A percentile compares a stretch with the other conserved stretches of the same genome.
Conservation (phyloP, 2,797 vertebrate species). For the Gobio occitaniae region DNA sequence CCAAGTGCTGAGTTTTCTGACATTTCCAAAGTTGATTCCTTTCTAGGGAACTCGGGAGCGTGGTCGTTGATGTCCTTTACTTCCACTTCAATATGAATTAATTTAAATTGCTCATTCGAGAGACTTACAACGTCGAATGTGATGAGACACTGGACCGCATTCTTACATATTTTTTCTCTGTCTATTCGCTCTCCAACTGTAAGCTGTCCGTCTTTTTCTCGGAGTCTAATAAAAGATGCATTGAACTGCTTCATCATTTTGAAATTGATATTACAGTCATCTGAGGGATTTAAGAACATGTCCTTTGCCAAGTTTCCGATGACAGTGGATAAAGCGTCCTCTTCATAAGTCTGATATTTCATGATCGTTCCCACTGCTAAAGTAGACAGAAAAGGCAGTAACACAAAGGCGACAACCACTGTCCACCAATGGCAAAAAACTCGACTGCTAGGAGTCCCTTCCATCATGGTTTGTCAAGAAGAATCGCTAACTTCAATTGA, state of each 20-base stretch:
- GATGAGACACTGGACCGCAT: constrained; percentile 85
- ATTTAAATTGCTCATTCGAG: constrained; percentile 89
- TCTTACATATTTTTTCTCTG: constrained; percentile 88
- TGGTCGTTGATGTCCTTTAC: constrained; percentile 97
- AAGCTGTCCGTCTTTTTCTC: constrained; percentile 93
- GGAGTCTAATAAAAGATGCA: constrained; percentile 88
- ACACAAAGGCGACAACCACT: constrained; percentile 66
- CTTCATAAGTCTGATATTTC: constrained; percentile 92
- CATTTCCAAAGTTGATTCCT: constrained; percentile 89
- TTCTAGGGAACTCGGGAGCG: constrained; percentile 86
- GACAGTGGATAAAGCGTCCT: constrained; percentile 91
- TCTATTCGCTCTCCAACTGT: constrained; percentile 90
- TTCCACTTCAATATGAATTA: constrained; percentile 96
- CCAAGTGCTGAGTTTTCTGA: constrained; percentile 90
- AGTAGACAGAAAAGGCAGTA: constrained; percentile 65
- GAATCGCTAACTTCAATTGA: constrained; percentile 49
- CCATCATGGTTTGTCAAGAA: constrained; percentile 66
- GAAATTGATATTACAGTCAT: constrained; percentile 82
- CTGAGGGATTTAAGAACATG: constrained; percentile 78
- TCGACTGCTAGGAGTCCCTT: constrained; percentile 44
- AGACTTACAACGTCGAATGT: constrained; percentile 95
- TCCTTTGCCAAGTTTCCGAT: constrained; percentile 95
- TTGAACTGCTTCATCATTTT: constrained; percentile 93
- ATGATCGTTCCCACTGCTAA: constrained; percentile 83
- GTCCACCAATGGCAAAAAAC: constrained; percentile 67